These are phyloP conservation scores for Drosophila carrolli DNA, from an alignment of 1,140 invertebrate genomes.

Conservation along the genomic window DNA sequence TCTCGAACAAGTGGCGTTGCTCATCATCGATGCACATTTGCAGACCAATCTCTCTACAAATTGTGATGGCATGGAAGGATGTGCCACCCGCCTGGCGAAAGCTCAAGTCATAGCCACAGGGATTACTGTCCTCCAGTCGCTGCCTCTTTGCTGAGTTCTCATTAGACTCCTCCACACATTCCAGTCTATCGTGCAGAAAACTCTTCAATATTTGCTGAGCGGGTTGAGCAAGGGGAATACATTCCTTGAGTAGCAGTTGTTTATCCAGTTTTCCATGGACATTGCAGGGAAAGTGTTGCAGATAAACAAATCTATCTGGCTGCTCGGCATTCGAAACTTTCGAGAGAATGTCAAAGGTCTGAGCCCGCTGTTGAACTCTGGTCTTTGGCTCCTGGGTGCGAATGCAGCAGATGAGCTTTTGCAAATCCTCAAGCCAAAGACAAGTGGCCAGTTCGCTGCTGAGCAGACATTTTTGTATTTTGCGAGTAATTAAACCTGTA, in stretches of 20 bases:
- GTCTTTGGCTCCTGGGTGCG: slow-evolving; percentile 48
- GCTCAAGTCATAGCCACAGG: slow-evolving; percentile 42
- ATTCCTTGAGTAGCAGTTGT: slow-evolving; percentile 51
- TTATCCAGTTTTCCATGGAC: slow-evolving; percentile 85
- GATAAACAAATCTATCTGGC: slow-evolving; percentile 82
- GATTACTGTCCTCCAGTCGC: slow-evolving; percentile 17
- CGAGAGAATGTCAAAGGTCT: slow-evolving; percentile 65
- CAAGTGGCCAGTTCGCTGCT: slow-evolving; percentile 48
- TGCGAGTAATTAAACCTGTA: slow-evolving; percentile 63
- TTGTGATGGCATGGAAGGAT: slow-evolving; percentile 75
- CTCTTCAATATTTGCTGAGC: slow-evolving; percentile 60
- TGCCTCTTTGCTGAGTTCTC: slow-evolving; percentile 31
- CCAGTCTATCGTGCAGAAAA: slow-evolving; percentile 66
- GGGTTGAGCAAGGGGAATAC: slow-evolving; percentile 48
- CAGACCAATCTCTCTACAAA: slow-evolving; percentile 65
- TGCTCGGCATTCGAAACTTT: slow-evolving; percentile 69
- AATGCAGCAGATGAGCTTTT: slow-evolving; percentile 71
- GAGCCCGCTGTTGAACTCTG: slow-evolving; percentile 57
- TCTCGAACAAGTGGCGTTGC: slow-evolving; percentile 58
- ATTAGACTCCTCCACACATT: slow-evolving; percentile 41
- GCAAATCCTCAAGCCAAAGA: slow-evolving; percentile 54
- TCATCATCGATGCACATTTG: slow-evolving; percentile 57
- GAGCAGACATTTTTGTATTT: slow-evolving; percentile 61
- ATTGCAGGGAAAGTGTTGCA: slow-evolving; percentile 85
- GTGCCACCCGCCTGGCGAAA: slow-evolving; percentile 71